Conservation (phyloP, 2,888 invertebrate species). For the Pyrgus malvae region DNA sequence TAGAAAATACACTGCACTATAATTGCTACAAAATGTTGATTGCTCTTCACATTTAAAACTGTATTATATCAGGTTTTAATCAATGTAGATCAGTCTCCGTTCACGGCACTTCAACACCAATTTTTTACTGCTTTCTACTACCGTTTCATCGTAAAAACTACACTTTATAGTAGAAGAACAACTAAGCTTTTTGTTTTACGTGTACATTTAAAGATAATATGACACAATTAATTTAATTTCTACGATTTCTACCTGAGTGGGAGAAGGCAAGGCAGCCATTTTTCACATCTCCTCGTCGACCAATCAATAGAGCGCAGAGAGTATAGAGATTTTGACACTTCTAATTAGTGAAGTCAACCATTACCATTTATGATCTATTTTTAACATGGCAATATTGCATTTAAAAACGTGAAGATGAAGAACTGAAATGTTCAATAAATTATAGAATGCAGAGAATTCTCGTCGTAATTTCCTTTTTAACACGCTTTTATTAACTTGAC, state of each 20-base stretch:
- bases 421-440: too few species aligned
- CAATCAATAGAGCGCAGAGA: conserved; percentile 78
- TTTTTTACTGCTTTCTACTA: conserved; percentile 43
- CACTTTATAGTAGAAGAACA: conserved; percentile 43
- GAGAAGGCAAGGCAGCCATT: conserved; percentile 93
- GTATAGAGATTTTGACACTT: conserved; percentile 58
- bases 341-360: conserved; percentile 27
- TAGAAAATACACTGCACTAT: conserved; percentile 47
- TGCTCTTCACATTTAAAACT: conserved; percentile 40
- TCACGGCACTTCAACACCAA: conserved; percentile 57
- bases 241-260: conserved; percentile 87
- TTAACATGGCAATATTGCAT: not conserved
- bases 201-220: conserved; percentile 38
- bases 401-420: too few species aligned
- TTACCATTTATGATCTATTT: not conserved
- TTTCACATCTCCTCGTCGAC: conserved; percentile 83
- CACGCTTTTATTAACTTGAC: too few species aligned
- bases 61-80: conserved; percentile 47
- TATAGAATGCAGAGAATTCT: too few species aligned
- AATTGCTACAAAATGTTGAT: conserved; percentile 36
- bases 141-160: conserved; percentile 40
- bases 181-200: conserved; percentile 40
- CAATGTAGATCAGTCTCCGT: conserved; percentile 39
- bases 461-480: too few species aligned
- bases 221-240: conserved; percentile 53